A percentile compares a stretch with the other conserved stretches of the same genome.
Conservation (phyloP, 2,797 vertebrate species). For the Potorous gilbertii region DNA sequence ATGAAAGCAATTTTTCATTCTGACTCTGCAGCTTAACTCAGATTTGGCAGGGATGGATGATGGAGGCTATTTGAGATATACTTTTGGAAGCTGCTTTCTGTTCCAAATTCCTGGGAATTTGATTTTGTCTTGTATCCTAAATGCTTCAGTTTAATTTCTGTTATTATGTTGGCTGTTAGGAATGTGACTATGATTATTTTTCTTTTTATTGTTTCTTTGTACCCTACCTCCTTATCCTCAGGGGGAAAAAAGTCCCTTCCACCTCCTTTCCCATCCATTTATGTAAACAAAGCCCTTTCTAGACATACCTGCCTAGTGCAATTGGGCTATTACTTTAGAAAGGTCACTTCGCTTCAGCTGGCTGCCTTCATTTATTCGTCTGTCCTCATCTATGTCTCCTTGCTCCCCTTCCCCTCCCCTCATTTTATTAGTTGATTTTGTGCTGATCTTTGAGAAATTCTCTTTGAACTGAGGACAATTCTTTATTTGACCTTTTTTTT, state of each 20-base stretch:
- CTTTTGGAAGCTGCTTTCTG: neutral
- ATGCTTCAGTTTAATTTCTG: neutral
- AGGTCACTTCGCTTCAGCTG: neutral
- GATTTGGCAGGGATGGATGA: neutral
- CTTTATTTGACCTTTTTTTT: conserved; percentile 53
- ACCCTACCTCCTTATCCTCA: neutral
- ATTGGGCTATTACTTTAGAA: neutral
- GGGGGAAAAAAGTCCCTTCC: neutral
- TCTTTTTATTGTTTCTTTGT: neutral
- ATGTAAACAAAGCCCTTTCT: neutral
- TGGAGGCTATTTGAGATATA: neutral
- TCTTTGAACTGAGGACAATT: conserved; percentile 6
- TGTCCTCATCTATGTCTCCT: conserved; percentile 6
- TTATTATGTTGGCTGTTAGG: neutral
- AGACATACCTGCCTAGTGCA: neutral
- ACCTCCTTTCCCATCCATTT: neutral
- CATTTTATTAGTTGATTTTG: conserved; percentile 9
- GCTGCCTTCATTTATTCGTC: conserved; percentile 31
- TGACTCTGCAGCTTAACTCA: conserved; percentile 7
- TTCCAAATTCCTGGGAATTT: neutral
- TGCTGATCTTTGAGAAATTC: conserved; percentile 27
- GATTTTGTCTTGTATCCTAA: neutral
- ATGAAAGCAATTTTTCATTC: conserved; percentile 35
- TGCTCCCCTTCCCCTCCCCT: neutral
- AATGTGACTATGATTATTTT: neutral